Evolutionary conservation across 2,113 vertebrate species (phyloP).

Genomic region (Machaerirhynchus nigripectus): DNA sequence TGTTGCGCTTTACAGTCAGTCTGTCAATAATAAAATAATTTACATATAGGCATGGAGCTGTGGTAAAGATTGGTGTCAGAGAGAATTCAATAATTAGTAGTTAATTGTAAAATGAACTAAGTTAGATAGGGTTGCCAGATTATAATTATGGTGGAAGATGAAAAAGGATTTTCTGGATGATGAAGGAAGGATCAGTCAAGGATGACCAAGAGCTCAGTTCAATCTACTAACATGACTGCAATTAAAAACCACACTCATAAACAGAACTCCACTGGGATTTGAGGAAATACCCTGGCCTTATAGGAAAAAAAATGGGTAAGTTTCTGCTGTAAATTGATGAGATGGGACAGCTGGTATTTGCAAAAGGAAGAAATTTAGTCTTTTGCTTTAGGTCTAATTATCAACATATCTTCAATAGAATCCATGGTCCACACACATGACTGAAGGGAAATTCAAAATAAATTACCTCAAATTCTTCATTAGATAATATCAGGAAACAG

Average conservation of each 20-base stretch:
- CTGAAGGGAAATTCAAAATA: not conserved
- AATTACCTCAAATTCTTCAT: not conserved
- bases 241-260: constrained; percentile 21
- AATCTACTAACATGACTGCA: not conserved
- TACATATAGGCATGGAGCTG: not conserved
- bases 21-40: not conserved
- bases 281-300: not conserved
- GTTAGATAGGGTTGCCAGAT: not conserved
- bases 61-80: not conserved
- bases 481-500: not conserved
- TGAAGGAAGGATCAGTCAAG: constrained; percentile 18
- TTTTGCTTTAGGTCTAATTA: constrained; percentile 26
- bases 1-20: not conserved
- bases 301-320: not conserved
- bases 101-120: not conserved
- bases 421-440: not conserved
- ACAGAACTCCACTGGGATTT: not conserved
- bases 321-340: not conserved
- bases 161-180: not conserved
- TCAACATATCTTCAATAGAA: not conserved
- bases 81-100: not conserved
- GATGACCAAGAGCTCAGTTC: constrained; percentile 17
- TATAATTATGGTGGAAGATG: constrained; percentile 5
- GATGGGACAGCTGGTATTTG: not conserved
- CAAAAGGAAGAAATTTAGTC: not conserved